These are phyloP conservation scores for Sus scrofa DNA, from an alignment of 2,113 vertebrate genomes.

Conservation along the genomic window DNA sequence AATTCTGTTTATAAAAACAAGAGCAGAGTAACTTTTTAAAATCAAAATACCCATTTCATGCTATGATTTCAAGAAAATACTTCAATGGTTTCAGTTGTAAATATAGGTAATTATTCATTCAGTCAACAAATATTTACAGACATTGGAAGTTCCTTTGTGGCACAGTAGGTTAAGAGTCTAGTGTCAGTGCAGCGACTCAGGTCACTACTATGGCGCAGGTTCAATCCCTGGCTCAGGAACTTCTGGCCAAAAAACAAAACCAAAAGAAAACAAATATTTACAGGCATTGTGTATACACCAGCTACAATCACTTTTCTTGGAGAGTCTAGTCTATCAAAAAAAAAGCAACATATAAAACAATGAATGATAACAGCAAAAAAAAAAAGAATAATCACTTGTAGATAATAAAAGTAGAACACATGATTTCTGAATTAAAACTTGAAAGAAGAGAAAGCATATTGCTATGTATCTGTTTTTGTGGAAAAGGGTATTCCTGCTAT, in stretches of 20 bases:
- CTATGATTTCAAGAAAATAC: constrained; percentile 46
- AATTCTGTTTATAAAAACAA: constrained; percentile 49
- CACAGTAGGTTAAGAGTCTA: no score
- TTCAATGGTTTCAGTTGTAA: constrained; percentile 18
- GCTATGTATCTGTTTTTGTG: not conserved
- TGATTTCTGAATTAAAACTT: constrained; percentile 51
- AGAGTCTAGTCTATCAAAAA: not conserved
- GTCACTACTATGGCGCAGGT: no score
- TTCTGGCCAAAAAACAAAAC: no score
- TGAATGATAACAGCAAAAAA: not conserved
- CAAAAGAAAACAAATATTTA: constrained; percentile 21
- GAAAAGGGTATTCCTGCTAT: not conserved
- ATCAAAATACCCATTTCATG: constrained; percentile 51
- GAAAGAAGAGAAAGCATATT: constrained; percentile 3
- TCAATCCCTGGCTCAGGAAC: no score
- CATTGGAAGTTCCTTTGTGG: not conserved
- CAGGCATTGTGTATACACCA: not conserved
- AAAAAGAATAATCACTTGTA: not conserved
- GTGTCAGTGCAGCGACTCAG: no score
- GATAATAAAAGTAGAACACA: not conserved
- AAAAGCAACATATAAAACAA: constrained; percentile 24
- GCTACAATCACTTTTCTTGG: not conserved
- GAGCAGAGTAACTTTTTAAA: not conserved
- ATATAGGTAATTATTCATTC: not conserved
- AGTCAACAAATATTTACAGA: constrained; percentile 15